Evolutionary conservation across 64 coral and sea anemone species (phyloP), one percentile per base, ranked within the genome.

Genomic region (Montipora foliosa): DNA sequence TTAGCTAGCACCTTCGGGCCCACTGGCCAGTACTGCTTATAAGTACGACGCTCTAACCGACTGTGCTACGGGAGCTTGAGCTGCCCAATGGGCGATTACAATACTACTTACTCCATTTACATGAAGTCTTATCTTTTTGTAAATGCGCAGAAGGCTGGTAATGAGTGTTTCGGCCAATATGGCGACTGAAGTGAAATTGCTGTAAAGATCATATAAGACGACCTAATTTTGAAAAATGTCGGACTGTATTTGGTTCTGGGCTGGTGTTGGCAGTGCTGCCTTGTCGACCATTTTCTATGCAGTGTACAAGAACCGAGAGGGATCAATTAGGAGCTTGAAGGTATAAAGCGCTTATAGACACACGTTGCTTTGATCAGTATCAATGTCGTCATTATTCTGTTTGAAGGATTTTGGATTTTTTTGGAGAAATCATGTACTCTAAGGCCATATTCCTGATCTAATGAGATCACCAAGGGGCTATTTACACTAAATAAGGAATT

Each of bases 211-310:
- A 51, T 77, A 8, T 0, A 86, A 20, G 47, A 8, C 4, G 3
- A 11, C 0, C 20, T 14, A 8, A 6, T 8, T 2, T 1, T 46
- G 16, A 3, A 70, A 49, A 58, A 97, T 94, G 92, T 84, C 82
- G 7, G 92, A 94, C 67, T 73, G 83, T 78, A 78, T 86, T 20
- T 86, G 78, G 71, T 78, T 97, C n/a, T 87, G 62, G 45, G 92
- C 92, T 49, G 95, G 95, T 70, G 51, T 97, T 22, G 95, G 95
- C 51, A 87, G 89, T 57, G 92, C 95, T 12, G 89, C 95, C 13
- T 11, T 94, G n/a, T 97, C 95, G 19, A 89, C 87, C 57, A 82
- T 97, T 80, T 97, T 94, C 87, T 97, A 97, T 67, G 89, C 88
- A 7, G 81, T 97, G 10, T 97, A 94, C 79, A 91, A 76, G 83